phyloP scores from a whole-genome alignment of 2,113 vertebrate genomes.

The Hirundichthys speculiger region DNA sequence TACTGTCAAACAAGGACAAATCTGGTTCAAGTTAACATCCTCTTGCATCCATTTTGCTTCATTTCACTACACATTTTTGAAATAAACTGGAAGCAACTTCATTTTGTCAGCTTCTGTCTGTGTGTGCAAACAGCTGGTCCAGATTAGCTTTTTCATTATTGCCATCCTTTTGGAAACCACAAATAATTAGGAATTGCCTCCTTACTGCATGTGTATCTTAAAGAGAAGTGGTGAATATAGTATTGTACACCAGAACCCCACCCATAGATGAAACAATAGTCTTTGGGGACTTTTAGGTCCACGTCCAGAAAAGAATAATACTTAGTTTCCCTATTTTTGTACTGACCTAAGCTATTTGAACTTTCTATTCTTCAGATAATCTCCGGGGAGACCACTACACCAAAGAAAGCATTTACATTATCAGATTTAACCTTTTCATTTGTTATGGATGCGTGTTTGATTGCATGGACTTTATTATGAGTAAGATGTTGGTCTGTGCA shows the following conservation, averaged over 20 bases:
- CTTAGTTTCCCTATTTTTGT: constrained; percentile 1
- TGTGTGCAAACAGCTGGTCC: neutral
- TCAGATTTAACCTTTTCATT: constrained; percentile 68
- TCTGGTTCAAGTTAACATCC: neutral
- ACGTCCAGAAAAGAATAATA: constrained; percentile 42
- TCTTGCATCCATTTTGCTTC: neutral
- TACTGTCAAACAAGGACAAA: constrained; percentile 1
- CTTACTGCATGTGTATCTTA: constrained; percentile 30
- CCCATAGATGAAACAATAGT: constrained; percentile 61
- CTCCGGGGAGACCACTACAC: constrained; percentile 28
- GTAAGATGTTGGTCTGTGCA: constrained; percentile 20
- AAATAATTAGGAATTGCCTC: constrained; percentile 53
- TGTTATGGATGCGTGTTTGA: constrained; percentile 24
- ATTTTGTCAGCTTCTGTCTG: neutral
- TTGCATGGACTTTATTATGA: constrained; percentile 24
- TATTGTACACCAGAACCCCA: constrained; percentile 27
- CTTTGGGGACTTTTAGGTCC: constrained; percentile 23
- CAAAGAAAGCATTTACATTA: constrained; percentile 46
- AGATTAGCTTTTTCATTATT: constrained; percentile 33
- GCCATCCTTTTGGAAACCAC: constrained; percentile 28
- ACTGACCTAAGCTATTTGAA: constrained; percentile 51
- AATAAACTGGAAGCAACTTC: neutral
- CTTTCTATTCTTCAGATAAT: constrained; percentile 56
- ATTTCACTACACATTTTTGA: neutral
- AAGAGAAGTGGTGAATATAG: constrained; percentile 30